Evolutionary conservation across 2,797 vertebrate species (phyloP), one percentile per base, ranked within the genome.

Genomic region (Onychomys arenicola): DNA sequence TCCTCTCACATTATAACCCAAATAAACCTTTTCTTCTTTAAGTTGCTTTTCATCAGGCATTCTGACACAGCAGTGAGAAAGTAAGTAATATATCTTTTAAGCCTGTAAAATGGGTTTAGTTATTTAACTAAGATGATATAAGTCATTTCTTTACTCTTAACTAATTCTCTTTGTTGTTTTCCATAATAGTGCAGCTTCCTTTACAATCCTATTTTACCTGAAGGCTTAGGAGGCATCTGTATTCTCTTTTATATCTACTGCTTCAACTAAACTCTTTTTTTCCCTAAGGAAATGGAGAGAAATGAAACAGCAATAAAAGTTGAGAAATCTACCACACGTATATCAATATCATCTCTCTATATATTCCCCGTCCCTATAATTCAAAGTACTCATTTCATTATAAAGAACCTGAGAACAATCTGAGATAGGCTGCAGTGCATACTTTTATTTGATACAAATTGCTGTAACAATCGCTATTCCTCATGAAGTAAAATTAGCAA

Each of bases 241-340:
- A 8, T 69, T 87, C 34, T 83, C 59, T 78, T 90, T 43, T 83
- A 90, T 43, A 46, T 77, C 12, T 75, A 46, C 6, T 76, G 14
- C 49, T 90, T 76, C 81, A 92, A 37, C 27, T 81, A 89, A 86
- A 89, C 55, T 89, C 52, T 32, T 40, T 90, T 37, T 88, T 82
- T 61, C n/a, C n/a, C 46, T 78, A 69, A 92, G 40, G 49, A 65
- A 92, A 81, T 80, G 27, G 32, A 57, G 49, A 71, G 57, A 94
- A 96, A 78, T 0, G 32, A 34, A 90, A 32, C 8, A 61, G 34
- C 34, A 93, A 37, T 46, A 83, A 34, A 83, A 63, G n/a, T 29
- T 77, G 55, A 88, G 55, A 71, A 57, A 57, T 73, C 34, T 87
- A 46, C 55, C 57, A 16, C 25, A 76, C 3, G 61, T 16, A 67